Evolutionary conservation across 2,888 invertebrate genomes (phyloP), one percentile per base, ranked within the genome.

Genomic region (Diaphora mendica): DNA sequence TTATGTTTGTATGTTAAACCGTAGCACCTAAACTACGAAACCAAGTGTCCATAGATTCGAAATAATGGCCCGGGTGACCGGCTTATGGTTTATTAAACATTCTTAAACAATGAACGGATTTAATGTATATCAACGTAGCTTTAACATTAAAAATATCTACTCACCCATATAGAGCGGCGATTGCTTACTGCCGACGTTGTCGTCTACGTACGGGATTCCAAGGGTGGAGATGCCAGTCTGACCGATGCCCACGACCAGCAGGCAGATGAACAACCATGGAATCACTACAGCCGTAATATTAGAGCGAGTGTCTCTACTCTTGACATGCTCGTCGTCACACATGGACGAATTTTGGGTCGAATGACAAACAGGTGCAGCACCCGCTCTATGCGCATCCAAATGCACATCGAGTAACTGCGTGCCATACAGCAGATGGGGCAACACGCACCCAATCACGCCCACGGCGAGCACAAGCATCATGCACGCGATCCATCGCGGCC

Each of bases 161-260:
- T 97, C 93, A 98, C 98, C 98, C 96, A 99, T 98, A 94, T 99
- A 99, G 83, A 99, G 96, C 42, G 99, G 98, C 75, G 98, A 98
- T 92, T 99, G 98, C 87, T 98, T 97, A 93, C 98, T 98, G 86
- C 98, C 98, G 76, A 99, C 98, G 92, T 99, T 99, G 92, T 99
- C 99, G 86, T 99, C 99, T 81, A 99, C 98, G 91, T 98, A 99
- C 8, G 99, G 99, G 86, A 99, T 99, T 30, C 99, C 99, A 64
- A 99, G 96, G 33, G 99, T 99, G 84, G 98, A 98, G 73, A 99
- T 98, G 23, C 99, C 98, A 0, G 99, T 99, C 94, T 98, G 98
- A 0, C 99, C 99, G 93, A 99, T 97, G 70, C 99, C 99, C 62
- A 99, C 98, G 76, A 98, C 98, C 71, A 99, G 96, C 83, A 99